Conservation (phyloP, 2,888 invertebrate genomes). For the Ephialtes manifestator region DNA sequence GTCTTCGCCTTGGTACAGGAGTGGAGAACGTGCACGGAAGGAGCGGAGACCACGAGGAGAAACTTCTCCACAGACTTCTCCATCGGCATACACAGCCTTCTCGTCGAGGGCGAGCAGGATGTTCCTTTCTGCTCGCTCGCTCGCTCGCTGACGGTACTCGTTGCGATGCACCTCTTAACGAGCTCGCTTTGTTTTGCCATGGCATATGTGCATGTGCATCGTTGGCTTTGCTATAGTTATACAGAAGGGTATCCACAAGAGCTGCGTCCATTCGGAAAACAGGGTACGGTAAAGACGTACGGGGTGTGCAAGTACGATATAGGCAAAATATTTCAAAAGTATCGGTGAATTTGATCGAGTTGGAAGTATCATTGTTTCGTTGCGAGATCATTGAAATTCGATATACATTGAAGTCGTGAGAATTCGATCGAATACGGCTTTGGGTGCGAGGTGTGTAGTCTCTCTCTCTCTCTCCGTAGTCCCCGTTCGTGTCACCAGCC, state of each 20-base stretch:
- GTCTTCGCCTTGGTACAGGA: slow-evolving; percentile 29
- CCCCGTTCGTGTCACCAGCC: slow-evolving; percentile 60
- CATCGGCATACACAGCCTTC: slow-evolving; percentile 37
- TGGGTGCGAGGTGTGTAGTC: neutral
- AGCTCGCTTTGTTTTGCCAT: slow-evolving; percentile 85
- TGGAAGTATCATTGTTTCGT: slow-evolving; percentile 17
- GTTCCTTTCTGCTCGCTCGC: slow-evolving; percentile 59
- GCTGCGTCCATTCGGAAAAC: slow-evolving; percentile 15
- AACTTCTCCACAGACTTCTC: slow-evolving; percentile 38
- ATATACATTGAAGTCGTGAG: slow-evolving; percentile 63
- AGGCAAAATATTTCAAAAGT: slow-evolving; percentile 42
- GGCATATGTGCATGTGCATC: slow-evolving; percentile 79
- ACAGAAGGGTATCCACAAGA: slow-evolving; percentile 5
- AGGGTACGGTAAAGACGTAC: neutral
- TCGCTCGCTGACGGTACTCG: slow-evolving; percentile 75
- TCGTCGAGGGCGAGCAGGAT: slow-evolving; percentile 63
- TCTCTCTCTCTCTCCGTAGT: neutral
- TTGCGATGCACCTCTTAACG: slow-evolving; percentile 85
- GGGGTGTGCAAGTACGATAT: neutral
- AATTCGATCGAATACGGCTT: slow-evolving; percentile 59
- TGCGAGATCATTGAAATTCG: slow-evolving; percentile 64
- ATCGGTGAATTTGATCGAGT: slow-evolving; percentile 53
- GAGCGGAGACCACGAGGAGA: slow-evolving; percentile 38
- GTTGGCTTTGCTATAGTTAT: slow-evolving; percentile 40
- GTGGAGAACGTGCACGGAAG: slow-evolving; percentile 46